A percentile compares a stretch with the other conserved stretches of the same genome.
phyloP scores from a whole-genome alignment of 2,113 vertebrate genomes.

The Pithys albifrons region DNA sequence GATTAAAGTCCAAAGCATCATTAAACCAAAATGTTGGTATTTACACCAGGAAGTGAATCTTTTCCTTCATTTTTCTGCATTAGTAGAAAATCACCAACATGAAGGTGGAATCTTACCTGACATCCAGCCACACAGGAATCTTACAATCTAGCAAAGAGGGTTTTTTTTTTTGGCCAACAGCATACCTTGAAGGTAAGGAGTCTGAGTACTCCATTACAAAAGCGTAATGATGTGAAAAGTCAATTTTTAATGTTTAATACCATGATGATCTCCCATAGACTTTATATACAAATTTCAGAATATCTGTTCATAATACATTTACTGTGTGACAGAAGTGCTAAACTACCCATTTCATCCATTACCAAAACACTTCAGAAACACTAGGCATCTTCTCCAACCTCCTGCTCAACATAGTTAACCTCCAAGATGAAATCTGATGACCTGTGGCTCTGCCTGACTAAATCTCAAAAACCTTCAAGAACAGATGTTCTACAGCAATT shows the following conservation, averaged over 20 bases:
- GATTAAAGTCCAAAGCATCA: not conserved
- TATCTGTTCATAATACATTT: not conserved
- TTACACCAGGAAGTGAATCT: not conserved
- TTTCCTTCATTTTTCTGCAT: not conserved
- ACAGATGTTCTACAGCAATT: not conserved
- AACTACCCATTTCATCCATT: not conserved
- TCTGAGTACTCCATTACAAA: not conserved
- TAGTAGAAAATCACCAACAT: not conserved
- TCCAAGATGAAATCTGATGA: not conserved
- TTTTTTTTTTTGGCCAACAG: not conserved
- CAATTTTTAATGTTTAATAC: not conserved
- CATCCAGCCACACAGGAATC: not conserved
- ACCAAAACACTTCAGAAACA: not conserved
- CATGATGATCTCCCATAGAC: not conserved
- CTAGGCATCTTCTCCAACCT: not conserved
- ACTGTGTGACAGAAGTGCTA: not conserved
- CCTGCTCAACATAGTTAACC: not conserved
- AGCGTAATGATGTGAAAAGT: not conserved
- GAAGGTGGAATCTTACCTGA: accelerated
- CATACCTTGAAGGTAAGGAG: not conserved
- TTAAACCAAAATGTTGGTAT: not conserved
- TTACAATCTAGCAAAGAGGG: not conserved
- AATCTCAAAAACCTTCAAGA: not conserved
- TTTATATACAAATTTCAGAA: not conserved
- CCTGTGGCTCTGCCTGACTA: not conserved